A percentile compares a stretch with the other conserved stretches of the same genome.
phyloP scores from a whole-genome alignment of 2,113 vertebrate species.

The Tachysurus vachellii region DNA sequence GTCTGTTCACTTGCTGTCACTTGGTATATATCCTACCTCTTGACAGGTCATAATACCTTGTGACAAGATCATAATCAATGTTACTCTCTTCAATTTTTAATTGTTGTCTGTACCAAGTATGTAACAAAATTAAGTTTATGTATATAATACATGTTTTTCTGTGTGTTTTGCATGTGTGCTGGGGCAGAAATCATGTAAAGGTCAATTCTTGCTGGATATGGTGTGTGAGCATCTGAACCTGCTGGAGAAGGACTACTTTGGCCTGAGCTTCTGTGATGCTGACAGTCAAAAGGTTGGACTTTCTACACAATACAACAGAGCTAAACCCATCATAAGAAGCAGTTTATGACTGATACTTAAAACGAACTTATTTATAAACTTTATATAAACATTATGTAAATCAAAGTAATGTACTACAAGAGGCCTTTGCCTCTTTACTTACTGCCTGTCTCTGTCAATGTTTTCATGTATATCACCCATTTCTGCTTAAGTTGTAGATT shows the following conservation, averaged over 20 bases:
- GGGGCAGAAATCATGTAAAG: slow-evolving; percentile 73
- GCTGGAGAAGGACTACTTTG: slow-evolving; percentile 80
- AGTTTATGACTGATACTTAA: neutral
- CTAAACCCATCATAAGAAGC: neutral
- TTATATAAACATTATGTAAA: neutral
- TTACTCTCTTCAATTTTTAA: neutral
- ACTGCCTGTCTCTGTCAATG: neutral
- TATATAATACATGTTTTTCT: neutral
- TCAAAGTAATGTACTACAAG: neutral
- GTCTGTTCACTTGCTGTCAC: too few species aligned
- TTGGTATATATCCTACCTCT: too few species aligned
- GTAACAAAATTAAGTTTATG: neutral
- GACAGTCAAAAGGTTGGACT: slow-evolving; percentile 74
- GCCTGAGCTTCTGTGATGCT: slow-evolving; percentile 71
- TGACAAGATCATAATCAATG: too few species aligned
- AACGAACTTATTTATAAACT: neutral
- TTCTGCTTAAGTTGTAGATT: neutral
- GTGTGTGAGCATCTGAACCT: slow-evolving; percentile 81
- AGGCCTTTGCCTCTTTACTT: neutral
- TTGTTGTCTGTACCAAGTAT: neutral
- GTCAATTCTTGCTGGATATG: slow-evolving; percentile 75
- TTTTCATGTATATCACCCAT: neutral
- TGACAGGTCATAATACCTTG: too few species aligned
- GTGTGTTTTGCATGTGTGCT: slow-evolving; percentile 21
- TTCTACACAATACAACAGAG: neutral